Percentiles rank a stretch among this genome's conserved stretches.
phyloP scores from a whole-genome alignment of 1,140 invertebrate species.

The Lordiphosa stackelbergi region DNA sequence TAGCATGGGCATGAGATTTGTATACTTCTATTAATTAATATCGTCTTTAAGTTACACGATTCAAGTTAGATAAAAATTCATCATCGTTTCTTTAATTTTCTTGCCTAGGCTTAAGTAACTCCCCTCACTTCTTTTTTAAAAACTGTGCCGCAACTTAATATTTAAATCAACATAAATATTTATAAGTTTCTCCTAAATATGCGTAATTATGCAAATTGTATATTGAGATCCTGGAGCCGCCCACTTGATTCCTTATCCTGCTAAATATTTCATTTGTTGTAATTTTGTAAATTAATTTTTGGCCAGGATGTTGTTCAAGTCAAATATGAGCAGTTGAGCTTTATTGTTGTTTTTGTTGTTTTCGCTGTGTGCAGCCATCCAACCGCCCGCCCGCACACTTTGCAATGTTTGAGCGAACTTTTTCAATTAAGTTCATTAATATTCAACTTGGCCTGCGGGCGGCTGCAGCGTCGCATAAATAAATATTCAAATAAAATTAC shows the following conservation, averaged over 20 bases:
- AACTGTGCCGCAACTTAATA: slow-evolving; percentile 23
- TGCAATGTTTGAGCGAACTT: slow-evolving; percentile 39
- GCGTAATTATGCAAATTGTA: slow-evolving; percentile 65
- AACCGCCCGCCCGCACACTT: not conserved
- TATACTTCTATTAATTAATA: too few species aligned
- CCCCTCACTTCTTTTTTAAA: not conserved
- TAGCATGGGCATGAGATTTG: too few species aligned
- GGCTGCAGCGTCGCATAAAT: slow-evolving; percentile 34
- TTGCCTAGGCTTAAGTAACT: too few species aligned
- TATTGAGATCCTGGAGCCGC: slow-evolving; percentile 31
- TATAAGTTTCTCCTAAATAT: slow-evolving; percentile 58
- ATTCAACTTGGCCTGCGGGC: slow-evolving; percentile 56
- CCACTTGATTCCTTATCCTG: slow-evolving; percentile 10
- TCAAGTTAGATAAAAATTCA: too few species aligned
- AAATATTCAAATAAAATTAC: slow-evolving; percentile 52
- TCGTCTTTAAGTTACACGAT: too few species aligned
- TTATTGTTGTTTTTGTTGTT: slow-evolving; percentile 10
- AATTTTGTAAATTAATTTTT: slow-evolving; percentile 62
- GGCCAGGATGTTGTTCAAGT: slow-evolving; percentile 25
- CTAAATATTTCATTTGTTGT: slow-evolving; percentile 49
- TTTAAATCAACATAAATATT: slow-evolving; percentile 53
- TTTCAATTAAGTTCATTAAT: slow-evolving; percentile 68
- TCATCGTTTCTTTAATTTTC: too few species aligned
- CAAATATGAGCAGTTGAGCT: not conserved
- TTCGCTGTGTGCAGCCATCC: not conserved